Percentiles rank a stretch among this genome's conserved stretches.
Conservation (phyloP, 2,113 vertebrate species). For the Phaethornis superciliosus region DNA sequence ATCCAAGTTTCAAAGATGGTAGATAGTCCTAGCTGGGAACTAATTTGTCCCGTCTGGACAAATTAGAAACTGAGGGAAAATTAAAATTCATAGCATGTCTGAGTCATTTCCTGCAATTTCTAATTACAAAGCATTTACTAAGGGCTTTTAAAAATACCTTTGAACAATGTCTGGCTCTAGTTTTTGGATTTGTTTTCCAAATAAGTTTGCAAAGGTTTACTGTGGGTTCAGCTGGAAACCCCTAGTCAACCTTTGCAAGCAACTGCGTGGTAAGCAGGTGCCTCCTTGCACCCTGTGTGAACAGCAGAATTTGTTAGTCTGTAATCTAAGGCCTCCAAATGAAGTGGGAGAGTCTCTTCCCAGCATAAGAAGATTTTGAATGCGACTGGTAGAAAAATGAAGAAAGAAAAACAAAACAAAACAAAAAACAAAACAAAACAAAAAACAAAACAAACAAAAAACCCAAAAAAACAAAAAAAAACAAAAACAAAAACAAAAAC, state of each 20-base stretch:
- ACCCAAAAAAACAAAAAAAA: no score
- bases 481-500: no score
- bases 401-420: neutral
- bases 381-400: neutral
- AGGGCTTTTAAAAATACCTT: neutral
- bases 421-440: no score
- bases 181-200: neutral
- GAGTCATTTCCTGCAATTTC: conserved; percentile 13
- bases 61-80: conserved; percentile 1
- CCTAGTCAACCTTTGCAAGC: no score
- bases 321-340: neutral
- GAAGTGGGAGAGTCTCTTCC: neutral
- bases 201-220: neutral
- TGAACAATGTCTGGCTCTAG: neutral
- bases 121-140: neutral
- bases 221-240: no score
- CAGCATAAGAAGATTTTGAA: neutral
- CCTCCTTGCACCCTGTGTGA: neutral
- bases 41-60: conserved; percentile 14
- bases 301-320: neutral
- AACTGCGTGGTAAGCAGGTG: rapidly evolving
- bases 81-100: neutral
- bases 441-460: no score
- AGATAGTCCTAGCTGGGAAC: neutral
- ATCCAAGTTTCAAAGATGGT: neutral